Evolutionary conservation across 2,113 vertebrate species (phyloP).

Genomic region (Cottus gobio): DNA sequence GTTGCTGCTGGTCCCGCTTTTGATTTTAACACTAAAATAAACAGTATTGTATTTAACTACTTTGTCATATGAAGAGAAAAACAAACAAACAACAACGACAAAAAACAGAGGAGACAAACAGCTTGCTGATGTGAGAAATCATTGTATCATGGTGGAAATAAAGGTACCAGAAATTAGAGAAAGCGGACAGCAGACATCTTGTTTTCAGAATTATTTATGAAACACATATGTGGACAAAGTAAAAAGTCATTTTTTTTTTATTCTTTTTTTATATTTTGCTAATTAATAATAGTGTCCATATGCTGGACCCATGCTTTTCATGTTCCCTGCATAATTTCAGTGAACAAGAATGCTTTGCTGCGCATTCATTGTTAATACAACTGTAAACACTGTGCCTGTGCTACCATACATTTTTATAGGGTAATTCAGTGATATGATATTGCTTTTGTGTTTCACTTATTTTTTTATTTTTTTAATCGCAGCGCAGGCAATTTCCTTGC

Average conservation of each 20-base stretch:
- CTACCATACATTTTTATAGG: constrained; percentile 21
- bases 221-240: neutral
- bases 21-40: constrained; percentile 42
- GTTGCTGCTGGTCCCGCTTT: constrained; percentile 27
- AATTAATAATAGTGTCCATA: constrained; percentile 2
- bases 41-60: constrained; percentile 13
- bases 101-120: neutral
- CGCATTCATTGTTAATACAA: constrained; percentile 9
- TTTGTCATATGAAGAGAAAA: neutral
- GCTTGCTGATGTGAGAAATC: constrained; percentile 1
- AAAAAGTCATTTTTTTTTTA: no score
- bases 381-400: constrained; percentile 25
- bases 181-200: neutral
- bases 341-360: neutral
- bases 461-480: constrained; percentile 9
- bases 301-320: neutral
- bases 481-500: constrained; percentile 43
- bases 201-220: neutral
- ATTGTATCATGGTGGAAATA: neutral
- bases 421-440: constrained; percentile 39
- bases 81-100: neutral
- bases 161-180: neutral
- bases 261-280: neutral
- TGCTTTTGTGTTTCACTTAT: constrained; percentile 38
- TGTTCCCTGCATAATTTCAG: neutral